These are phyloP conservation scores for Pterobdella sp. DNA, from an alignment of 2,888 invertebrate genomes.

Conservation along the genomic window DNA sequence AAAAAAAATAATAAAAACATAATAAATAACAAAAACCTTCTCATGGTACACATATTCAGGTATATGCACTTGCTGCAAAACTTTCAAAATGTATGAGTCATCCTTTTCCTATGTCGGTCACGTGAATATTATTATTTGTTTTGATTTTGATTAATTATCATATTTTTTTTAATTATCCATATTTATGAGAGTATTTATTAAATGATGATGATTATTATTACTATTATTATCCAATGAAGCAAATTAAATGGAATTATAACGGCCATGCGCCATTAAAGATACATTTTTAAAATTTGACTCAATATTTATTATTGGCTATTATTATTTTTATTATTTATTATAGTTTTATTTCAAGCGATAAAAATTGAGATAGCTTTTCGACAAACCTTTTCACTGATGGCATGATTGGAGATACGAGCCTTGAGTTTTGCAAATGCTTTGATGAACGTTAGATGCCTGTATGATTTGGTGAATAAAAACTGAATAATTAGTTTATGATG, in stretches of 20 bases:
- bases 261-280: no score
- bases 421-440: constrained; percentile 44
- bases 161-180: neutral
- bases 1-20: neutral
- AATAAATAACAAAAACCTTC: neutral
- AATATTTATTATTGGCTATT: no score
- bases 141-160: neutral
- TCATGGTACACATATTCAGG: constrained; percentile 8
- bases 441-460: constrained; percentile 45
- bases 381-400: constrained; percentile 39
- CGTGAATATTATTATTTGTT: neutral
- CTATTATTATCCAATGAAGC: no score
- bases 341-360: constrained; percentile 25
- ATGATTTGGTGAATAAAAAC: constrained; percentile 20
- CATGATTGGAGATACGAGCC: constrained; percentile 42
- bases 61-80: constrained; percentile 33
- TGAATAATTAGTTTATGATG: no score
- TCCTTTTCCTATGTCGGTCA: neutral
- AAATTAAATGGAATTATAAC: no score
- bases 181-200: neutral
- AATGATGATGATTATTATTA: neutral
- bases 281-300: no score
- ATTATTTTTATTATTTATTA: neutral
- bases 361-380: no score
- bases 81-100: constrained; percentile 5